phyloP scores from a whole-genome alignment of 1,140 invertebrate species.

The Olivierus martensii region DNA sequence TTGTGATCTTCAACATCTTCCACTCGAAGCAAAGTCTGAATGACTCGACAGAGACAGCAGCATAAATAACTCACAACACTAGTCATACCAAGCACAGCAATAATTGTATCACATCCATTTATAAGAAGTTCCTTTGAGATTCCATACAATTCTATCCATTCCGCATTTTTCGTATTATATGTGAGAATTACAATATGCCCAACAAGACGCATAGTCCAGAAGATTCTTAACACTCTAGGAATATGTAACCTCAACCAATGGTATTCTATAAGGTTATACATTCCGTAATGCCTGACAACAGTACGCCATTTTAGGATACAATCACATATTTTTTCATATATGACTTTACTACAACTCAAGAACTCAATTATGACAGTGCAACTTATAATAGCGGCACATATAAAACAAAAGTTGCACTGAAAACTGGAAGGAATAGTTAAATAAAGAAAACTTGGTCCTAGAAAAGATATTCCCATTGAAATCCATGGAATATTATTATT shows the following conservation, averaged over 20 bases:
- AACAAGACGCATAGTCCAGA: conserved; percentile 61
- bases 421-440: conserved; percentile 29
- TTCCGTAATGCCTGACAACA: conserved; percentile 61
- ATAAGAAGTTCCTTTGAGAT: conserved; percentile 49
- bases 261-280: conserved; percentile 64
- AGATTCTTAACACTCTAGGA: conserved; percentile 66
- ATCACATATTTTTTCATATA: conserved; percentile 48
- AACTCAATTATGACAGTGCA: conserved; percentile 50
- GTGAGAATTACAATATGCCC: conserved; percentile 35
- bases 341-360: conserved; percentile 47
- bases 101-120: conserved; percentile 75
- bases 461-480: conserved; percentile 15
- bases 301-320: conserved; percentile 52
- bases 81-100: conserved; percentile 79
- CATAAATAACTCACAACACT: conserved; percentile 67
- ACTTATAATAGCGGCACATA: conserved; percentile 25
- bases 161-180: background rate
- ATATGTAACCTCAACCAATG: conserved; percentile 78
- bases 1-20: conserved; percentile 77
- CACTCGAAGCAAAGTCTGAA: conserved; percentile 67
- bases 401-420: conserved; percentile 38
- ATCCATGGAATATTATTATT: background rate
- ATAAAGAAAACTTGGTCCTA: conserved; percentile 14
- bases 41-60: conserved; percentile 74
- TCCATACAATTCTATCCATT: background rate